phyloP scores from a whole-genome alignment of 1,140 invertebrate genomes.

The Brachionus asplanchnoidis region DNA sequence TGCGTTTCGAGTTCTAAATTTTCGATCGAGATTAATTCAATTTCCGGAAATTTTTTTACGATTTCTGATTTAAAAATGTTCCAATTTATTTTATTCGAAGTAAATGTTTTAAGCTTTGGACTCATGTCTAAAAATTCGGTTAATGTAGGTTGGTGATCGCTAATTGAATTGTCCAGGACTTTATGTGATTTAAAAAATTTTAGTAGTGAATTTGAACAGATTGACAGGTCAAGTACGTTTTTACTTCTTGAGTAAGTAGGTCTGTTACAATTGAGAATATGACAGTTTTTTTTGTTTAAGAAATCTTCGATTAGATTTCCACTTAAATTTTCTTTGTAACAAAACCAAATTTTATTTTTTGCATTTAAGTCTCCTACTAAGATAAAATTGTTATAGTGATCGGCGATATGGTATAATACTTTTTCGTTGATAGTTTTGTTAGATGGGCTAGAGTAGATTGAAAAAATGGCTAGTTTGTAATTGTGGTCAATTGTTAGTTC shows the following conservation, averaged over 20 bases:
- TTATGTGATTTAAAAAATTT: neutral
- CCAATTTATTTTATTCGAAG: neutral
- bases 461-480: neutral
- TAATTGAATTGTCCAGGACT: neutral
- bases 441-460: neutral
- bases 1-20: neutral
- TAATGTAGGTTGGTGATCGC: neutral
- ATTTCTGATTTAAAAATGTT: neutral
- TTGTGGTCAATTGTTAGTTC: neutral
- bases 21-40: neutral
- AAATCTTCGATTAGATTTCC: neutral
- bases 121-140: neutral
- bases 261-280: neutral
- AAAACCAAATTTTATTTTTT: neutral
- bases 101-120: neutral
- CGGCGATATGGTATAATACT: neutral
- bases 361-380: neutral
- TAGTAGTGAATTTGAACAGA: neutral
- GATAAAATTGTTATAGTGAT: neutral
- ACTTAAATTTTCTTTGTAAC: neutral
- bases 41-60: neutral
- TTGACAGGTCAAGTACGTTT: neutral
- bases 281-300: neutral
- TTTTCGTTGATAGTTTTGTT: neutral
- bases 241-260: neutral